Evolutionary conservation across 2,113 vertebrate species (phyloP), one percentile per base, ranked within the genome.

Genomic region (Girardinichthys multiradiatus): DNA sequence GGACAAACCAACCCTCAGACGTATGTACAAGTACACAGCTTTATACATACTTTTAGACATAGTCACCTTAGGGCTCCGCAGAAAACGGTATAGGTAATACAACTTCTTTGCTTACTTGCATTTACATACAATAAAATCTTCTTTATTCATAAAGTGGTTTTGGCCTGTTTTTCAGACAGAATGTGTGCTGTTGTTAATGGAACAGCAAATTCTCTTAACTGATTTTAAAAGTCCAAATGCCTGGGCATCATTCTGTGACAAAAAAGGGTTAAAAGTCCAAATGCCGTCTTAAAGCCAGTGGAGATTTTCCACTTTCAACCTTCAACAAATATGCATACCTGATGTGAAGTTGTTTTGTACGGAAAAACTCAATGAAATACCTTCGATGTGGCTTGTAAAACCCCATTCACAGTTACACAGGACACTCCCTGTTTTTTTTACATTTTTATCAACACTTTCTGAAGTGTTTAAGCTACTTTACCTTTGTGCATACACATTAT

Each of bases 1-100:
- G 96, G 86, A 97, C 96, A 33, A 99, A 95, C 1, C 95, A 95
- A 45, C 95, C 96, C 13, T 95, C 95, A 80, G 96, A 96, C 77
- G 98, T 98, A 26, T 35, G 39, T 64, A 48, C 9, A 1, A 45
- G 19, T 45, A 27, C 26, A 11, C 26, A 64, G 14, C 17, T 45
- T 45, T 26, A 31, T 42, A 61, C 8, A 39, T 39, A 3, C 24
- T 29, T 64, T 39, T 11, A 33, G 4, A 19, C 30, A 26, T 13
- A 11, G 73, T 69, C 4, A 26, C 28, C 59, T 72, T 24, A 33
- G 30, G 54, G 51, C 12, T 73, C 19, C 13, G 68, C 27, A 42
- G 11, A 33, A 29, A 72, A 51, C 0, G 19, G 28, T 54, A 42
- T 45, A n/a, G 57, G 15, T 29, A 28, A 30, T 21, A 30, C 9